Evolutionary conservation across 2,888 invertebrate species (phyloP), one percentile per base, ranked within the genome.

Genomic region (Lasioglossum oenotherae): DNA sequence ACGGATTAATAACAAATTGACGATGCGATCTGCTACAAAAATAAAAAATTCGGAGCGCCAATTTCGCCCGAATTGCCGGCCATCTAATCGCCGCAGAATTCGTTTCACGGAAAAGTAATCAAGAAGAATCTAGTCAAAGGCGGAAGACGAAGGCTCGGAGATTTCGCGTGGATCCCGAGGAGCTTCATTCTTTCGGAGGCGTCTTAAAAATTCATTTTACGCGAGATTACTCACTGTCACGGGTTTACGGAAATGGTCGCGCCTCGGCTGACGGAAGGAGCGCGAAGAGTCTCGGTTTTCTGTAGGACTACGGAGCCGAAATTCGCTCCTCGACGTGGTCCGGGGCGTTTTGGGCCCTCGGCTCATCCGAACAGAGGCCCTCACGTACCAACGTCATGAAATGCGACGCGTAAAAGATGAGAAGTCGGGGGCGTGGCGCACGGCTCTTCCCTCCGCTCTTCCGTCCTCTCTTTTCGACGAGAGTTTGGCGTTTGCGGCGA

Each of bases 321-420:
- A 87, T 76, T 78, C 81, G 81, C 81, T 80, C 78, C 81, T 81
- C 69, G 79, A 41, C 85, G 78, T 81, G 74, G 80, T 79, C 60
- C 82, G 75, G 74, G 84, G 80, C 83, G 85, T 82, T 80, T 71
- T 73, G 78, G 80, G 73, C 38, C 74, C 85, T 79, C 81, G 46
- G 84, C n/a, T n/a, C n/a, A n/a, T n/a, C 57, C 57, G 35, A 85
- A 87, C 83, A 14, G 60, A 71, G 87, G 85, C 87, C 85, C 84
- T 87, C 85, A 72, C 86, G 88, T 84, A 87, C 86, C 88, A 82
- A 87, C 88, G 87, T 90, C 92, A 87, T 80, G 85, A 85, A 86
- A 92, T 90, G 92, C 91, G 92, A 92, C 90, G 92, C 89, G 91
- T 89, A 92, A 91, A 92, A 92, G 88, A 92, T 92, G 92, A 92